Percentiles rank a stretch among this genome's conserved stretches.
Evolutionary conservation across 2,888 invertebrate species (phyloP).

Genomic region (Gymnocheta viridis): DNA sequence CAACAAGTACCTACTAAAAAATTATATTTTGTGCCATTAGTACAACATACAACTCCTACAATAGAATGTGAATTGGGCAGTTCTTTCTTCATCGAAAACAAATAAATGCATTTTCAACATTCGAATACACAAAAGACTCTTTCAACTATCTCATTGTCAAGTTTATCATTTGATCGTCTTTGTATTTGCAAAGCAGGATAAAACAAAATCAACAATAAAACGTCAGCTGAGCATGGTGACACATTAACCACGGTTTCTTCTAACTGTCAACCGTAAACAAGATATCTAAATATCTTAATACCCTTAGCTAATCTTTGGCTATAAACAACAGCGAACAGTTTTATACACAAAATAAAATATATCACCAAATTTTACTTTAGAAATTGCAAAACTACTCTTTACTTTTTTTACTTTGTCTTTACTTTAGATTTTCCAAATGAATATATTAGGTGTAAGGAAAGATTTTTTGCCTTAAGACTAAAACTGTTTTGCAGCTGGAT

Average conservation of each 20-base stretch:
- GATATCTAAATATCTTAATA: slow-evolving; percentile 65
- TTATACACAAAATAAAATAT: slow-evolving; percentile 13
- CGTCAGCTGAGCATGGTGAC: slow-evolving; percentile 54
- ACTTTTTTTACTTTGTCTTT: slow-evolving; percentile 15
- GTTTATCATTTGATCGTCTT: slow-evolving; percentile 55
- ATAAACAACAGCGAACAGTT: slow-evolving; percentile 42
- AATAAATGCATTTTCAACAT: not conserved
- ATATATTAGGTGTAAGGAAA: slow-evolving; percentile 32
- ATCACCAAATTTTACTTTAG: slow-evolving; percentile 53
- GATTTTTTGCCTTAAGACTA: not conserved
- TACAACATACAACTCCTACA: no score
- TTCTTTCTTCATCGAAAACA: not conserved
- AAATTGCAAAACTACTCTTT: slow-evolving; percentile 13
- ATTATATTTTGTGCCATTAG: no score
- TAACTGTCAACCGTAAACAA: slow-evolving; percentile 57
- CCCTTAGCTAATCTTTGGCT: slow-evolving; percentile 59
- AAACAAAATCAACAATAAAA: slow-evolving; percentile 51
- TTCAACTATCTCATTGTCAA: slow-evolving; percentile 57
- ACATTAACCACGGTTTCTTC: slow-evolving; percentile 55
- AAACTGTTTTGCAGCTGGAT: not conserved
- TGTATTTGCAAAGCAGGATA: slow-evolving; percentile 11
- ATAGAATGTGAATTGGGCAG: no score
- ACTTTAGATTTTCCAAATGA: not conserved
- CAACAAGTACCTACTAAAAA: no score
- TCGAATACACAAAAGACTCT: not conserved